phyloP scores from a whole-genome alignment of 2,888 invertebrate species.

The Leptarthrus brevirostris region DNA sequence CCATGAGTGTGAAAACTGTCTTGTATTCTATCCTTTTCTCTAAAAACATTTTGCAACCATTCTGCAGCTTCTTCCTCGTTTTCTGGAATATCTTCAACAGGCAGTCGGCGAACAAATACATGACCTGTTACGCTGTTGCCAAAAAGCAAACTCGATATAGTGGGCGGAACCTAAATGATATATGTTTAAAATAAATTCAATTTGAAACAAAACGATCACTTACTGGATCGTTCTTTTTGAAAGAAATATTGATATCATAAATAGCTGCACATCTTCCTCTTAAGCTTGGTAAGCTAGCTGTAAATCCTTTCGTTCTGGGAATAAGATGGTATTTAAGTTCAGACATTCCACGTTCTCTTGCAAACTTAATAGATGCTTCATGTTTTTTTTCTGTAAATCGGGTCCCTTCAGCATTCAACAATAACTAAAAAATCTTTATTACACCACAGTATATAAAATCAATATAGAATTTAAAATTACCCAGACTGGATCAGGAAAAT shows the following conservation, averaged over 20 bases:
- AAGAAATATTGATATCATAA: slow-evolving; percentile 84
- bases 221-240: slow-evolving; percentile 74
- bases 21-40: slow-evolving; percentile 76
- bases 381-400: slow-evolving; percentile 90
- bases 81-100: slow-evolving; percentile 82
- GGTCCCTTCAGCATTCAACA: slow-evolving; percentile 94
- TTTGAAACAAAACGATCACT: slow-evolving; percentile 9
- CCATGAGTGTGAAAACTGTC: slow-evolving; percentile 69
- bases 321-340: slow-evolving; percentile 88
- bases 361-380: slow-evolving; percentile 87
- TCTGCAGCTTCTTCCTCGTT: slow-evolving; percentile 76
- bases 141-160: slow-evolving; percentile 79
- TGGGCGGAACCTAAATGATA: slow-evolving; percentile 73
- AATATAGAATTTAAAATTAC: slow-evolving; percentile 68
- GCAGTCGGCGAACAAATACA: slow-evolving; percentile 83
- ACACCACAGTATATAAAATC: neutral
- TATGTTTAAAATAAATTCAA: neutral
- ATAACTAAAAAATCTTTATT: slow-evolving; percentile 70
- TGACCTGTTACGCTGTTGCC: slow-evolving; percentile 80
- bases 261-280: slow-evolving; percentile 84
- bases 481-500: slow-evolving; percentile 93
- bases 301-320: slow-evolving; percentile 96
- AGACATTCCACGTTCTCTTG: slow-evolving; percentile 85
- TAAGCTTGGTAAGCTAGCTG: slow-evolving; percentile 84
- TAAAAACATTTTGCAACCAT: slow-evolving; percentile 86